Conservation (phyloP, 1,140 invertebrate species). For the Platyscapa corneri region DNA sequence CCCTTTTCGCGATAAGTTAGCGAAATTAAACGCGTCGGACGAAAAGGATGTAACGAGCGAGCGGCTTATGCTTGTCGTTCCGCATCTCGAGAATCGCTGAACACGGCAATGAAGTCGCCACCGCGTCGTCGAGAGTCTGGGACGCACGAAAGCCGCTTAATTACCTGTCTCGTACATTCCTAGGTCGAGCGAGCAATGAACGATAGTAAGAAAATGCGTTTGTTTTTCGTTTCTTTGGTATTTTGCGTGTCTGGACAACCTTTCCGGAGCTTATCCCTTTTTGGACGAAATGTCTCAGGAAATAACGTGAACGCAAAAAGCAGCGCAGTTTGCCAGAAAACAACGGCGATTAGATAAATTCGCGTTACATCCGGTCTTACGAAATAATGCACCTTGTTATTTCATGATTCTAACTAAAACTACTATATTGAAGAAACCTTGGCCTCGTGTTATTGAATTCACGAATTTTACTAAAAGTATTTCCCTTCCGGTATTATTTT, state of each 20-base stretch:
- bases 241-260: background rate
- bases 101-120: background rate
- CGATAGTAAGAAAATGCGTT: constrained; percentile 6
- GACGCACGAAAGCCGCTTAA: background rate
- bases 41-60: background rate
- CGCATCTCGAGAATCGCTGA: background rate
- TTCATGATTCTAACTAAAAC: too few relatives aligned
- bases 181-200: background rate
- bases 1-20: background rate
- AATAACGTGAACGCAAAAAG: background rate
- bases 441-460: too few relatives aligned
- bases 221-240: constrained; percentile 15
- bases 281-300: background rate
- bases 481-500: too few relatives aligned
- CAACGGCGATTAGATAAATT: background rate
- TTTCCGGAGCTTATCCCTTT: constrained; percentile 20
- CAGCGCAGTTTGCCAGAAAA: background rate
- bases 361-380: background rate
- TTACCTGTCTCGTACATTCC: background rate
- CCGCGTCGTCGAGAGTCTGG: background rate
- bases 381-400: too few relatives aligned
- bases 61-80: background rate
- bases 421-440: too few relatives aligned
- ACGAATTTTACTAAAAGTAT: too few relatives aligned
- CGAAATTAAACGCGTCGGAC: background rate